Evolutionary conservation across 2,888 invertebrate species (phyloP).

Genomic region (Teleiodes luculella): DNA sequence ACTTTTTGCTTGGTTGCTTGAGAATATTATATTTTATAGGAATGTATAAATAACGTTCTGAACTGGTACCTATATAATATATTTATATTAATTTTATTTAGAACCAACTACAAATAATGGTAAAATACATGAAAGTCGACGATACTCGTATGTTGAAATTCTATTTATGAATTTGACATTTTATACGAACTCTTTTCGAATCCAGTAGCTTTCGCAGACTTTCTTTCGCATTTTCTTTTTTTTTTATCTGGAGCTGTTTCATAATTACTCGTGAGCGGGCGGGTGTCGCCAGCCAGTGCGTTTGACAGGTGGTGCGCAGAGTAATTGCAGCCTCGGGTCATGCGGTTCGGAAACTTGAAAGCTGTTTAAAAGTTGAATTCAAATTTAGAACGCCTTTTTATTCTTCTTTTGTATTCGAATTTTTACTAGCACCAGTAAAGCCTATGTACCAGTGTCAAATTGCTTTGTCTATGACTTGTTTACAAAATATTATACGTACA

Average conservation of each 20-base stretch:
- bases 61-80: too few species aligned
- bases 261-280: conserved; percentile 41
- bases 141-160: too few species aligned
- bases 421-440: background rate
- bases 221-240: conserved; percentile 29
- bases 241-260: conserved; percentile 32
- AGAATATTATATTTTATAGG: too few species aligned
- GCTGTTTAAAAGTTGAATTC: conserved; percentile 21
- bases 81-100: too few species aligned
- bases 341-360: conserved; percentile 30
- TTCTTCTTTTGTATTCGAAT: background rate
- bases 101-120: too few species aligned
- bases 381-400: conserved; percentile 14
- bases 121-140: too few species aligned
- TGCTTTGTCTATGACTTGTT: too few species aligned
- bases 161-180: conserved; percentile 18
- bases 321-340: conserved; percentile 43
- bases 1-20: too few species aligned
- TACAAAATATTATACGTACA: too few species aligned
- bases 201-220: conserved; percentile 24
- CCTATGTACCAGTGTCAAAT: too few species aligned
- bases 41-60: too few species aligned
- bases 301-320: conserved; percentile 47
- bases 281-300: conserved; percentile 37
- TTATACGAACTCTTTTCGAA: conserved; percentile 27